Base-by-base conservation (phyloP, 2,888 invertebrate species). In the Thera britannica region DNA sequence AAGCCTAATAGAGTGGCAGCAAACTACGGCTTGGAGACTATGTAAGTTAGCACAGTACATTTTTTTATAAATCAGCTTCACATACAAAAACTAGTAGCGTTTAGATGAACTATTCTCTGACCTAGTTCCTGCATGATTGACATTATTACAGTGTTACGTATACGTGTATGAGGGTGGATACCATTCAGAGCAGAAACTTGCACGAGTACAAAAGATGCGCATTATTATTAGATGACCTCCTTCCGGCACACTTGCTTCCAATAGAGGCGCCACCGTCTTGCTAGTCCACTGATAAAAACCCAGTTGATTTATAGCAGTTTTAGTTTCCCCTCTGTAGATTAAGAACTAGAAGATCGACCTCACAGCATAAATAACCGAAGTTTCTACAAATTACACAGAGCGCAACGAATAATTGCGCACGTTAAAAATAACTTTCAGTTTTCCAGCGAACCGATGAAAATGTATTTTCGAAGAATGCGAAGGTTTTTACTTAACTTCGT, bases 281-380 rank as follows among this genome's bases (percentile, higher is more conserved):
- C 61, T 74, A 71, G 72, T 69, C 61, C 54, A 52, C 62, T 61
- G 76, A 80, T 78, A 78, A 78, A 72, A 77, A 74, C 66, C 55
- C 36, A 64, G 49, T 36, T 77, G 82, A 84, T 85, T 86, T 84
- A 87, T 80, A 74, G 76, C 78, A 77, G 68, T 85, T 83, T 77
- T 73, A 75, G 79, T 79, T 83, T 74, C 64, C 63, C 64, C 61
- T 66, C 63, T 35, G 60, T 64, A 60, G 72, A 75, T 81, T 80
- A 77, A 74, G 73, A 70, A 79, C 72, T 78, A 75, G 70, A 61
- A 64, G 72, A 71, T 72, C 61, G 72, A 71, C 73, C 61, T 72
- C 71, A 60, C 66, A 71, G 70, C 63, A 71, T 72, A 70, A 73
- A 76, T 67, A 68, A 62, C 57, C 34, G 46, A 71, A 71, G 62